A percentile compares a stretch with the other conserved stretches of the same genome.
phyloP scores from a whole-genome alignment of 2,888 invertebrate genomes.

The Andrena dorsata region DNA sequence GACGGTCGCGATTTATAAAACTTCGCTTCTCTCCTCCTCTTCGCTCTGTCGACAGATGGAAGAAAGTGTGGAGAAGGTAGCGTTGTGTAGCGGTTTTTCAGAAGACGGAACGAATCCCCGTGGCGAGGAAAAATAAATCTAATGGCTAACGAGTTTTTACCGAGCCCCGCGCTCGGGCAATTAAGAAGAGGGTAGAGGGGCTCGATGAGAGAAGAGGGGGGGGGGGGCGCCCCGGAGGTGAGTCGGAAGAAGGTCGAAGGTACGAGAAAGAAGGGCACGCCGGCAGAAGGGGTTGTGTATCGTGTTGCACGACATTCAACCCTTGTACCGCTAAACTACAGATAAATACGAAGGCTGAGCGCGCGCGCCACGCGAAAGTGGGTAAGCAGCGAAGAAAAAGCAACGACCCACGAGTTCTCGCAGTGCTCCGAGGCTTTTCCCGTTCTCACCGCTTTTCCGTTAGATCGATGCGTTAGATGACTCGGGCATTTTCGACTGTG shows the following conservation, averaged over 20 bases:
- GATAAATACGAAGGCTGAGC: conserved; percentile 69
- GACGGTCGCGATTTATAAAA: conserved; percentile 1
- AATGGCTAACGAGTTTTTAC: conserved; percentile 84
- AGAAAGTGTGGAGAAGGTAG: conserved; percentile 13
- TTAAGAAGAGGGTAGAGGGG: conserved; percentile 77
- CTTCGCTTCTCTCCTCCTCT: no score
- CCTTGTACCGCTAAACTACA: conserved; percentile 75
- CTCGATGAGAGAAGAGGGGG: conserved; percentile 36
- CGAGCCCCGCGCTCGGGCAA: conserved; percentile 75
- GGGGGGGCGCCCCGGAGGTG: conserved; percentile 66
- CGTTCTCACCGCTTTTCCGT: not conserved
- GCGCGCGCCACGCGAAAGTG: conserved; percentile 62
- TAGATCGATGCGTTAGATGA: not conserved
- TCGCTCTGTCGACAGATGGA: not conserved
- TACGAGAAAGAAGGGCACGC: conserved; percentile 62
- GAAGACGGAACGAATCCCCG: conserved; percentile 59
- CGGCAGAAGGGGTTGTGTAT: conserved; percentile 72
- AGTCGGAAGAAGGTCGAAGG: conserved; percentile 72
- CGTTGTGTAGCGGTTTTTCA: conserved; percentile 48
- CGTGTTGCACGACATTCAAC: conserved; percentile 81
- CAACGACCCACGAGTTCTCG: conserved; percentile 47
- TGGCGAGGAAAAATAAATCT: conserved; percentile 81
- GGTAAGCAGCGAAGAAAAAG: conserved; percentile 40
- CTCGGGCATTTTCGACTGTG: not conserved
- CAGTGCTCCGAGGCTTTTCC: conserved; percentile 26